A percentile compares a stretch with the other conserved stretches of the same genome.
Evolutionary conservation across 2,888 invertebrate genomes (phyloP).

Genomic region (Eretmocerus hayati): DNA sequence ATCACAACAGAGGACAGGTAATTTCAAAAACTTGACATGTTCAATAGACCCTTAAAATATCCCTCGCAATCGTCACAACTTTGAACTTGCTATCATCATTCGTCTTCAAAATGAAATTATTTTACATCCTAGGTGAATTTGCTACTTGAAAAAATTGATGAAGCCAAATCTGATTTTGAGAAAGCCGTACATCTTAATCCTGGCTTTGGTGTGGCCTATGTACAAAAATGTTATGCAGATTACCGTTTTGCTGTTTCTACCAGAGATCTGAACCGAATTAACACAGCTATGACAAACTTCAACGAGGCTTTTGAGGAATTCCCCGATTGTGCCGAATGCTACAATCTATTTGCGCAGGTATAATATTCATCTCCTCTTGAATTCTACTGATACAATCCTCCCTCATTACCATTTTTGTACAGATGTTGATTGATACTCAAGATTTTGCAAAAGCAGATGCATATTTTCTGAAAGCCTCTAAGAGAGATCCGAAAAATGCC

Average conservation of each 20-base stretch:
- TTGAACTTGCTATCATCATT: no score
- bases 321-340: slow-evolving; percentile 79
- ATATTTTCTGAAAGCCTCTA: slow-evolving; percentile 72
- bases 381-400: no score
- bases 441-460: slow-evolving; percentile 77
- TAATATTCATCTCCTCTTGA: not conserved
- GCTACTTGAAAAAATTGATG: slow-evolving; percentile 71
- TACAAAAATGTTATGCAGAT: slow-evolving; percentile 86
- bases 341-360: slow-evolving; percentile 82
- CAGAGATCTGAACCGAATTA: slow-evolving; percentile 56
- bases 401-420: slow-evolving; percentile 22
- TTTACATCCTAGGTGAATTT: slow-evolving; percentile 64
- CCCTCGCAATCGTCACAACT: not conserved
- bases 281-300: slow-evolving; percentile 66
- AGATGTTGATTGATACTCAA: slow-evolving; percentile 74
- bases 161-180: slow-evolving; percentile 76
- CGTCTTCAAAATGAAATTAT: not conserved
- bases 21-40: slow-evolving; percentile 7
- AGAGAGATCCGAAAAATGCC: slow-evolving; percentile 78
- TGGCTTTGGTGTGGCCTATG: slow-evolving; percentile 75
- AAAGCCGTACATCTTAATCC: slow-evolving; percentile 77
- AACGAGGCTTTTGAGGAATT: slow-evolving; percentile 70
- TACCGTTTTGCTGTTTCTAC: slow-evolving; percentile 64
- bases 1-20: slow-evolving; percentile 81
- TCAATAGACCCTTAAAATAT: not conserved